Base-by-base conservation (phyloP, 2,888 invertebrate species). In the Agrochola lota region DNA sequence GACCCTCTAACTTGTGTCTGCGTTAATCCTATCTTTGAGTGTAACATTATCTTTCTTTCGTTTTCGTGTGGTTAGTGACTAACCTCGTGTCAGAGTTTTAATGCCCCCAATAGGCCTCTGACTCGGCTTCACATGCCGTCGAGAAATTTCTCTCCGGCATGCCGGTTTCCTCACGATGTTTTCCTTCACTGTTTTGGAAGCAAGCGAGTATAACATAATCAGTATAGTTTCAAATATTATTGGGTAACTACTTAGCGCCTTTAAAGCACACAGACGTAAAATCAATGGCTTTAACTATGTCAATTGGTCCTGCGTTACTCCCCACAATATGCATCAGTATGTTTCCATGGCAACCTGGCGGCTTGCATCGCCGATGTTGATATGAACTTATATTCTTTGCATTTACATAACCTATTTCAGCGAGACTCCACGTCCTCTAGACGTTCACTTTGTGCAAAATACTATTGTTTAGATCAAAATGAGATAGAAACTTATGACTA, bases 361-460 rank as follows among this genome's bases (percentile, higher is more conserved):
- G 89, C 91, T 78, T 92, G 91, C 92, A 92, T 91, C 92, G 91
- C 90, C 91, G 89, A 92, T 92, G 92, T 92, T 94, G 92, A 95
- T 94, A 94, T 93, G 91, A 93, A 93, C 92, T 94, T 94, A 93
- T 93, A 92, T 92, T 92, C 91, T 91, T 91, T 90, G 90, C 91
- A 95, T 94, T 94, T 94, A 91, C 95, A 93, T 95, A 94, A 94
- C 93, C 91, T 93, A 94, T 93, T 94, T 93, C 91, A 90, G 87
- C 81, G 90, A 90, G 88, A 88, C 89, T 90, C 88, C 87, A 76
- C 78, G 74, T 85, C 70, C 66, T 83, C 78, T 77, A 74, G 72
- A 85, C 57, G 78, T 64, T 84, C 77, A 84, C 85, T 82, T 80
- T 78, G 84, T 71, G 80, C 70, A 83, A 84, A 84, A 77, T 83